phyloP scores from a whole-genome alignment of 2,888 invertebrate species.

The Hirtodrosophila alboralis region DNA sequence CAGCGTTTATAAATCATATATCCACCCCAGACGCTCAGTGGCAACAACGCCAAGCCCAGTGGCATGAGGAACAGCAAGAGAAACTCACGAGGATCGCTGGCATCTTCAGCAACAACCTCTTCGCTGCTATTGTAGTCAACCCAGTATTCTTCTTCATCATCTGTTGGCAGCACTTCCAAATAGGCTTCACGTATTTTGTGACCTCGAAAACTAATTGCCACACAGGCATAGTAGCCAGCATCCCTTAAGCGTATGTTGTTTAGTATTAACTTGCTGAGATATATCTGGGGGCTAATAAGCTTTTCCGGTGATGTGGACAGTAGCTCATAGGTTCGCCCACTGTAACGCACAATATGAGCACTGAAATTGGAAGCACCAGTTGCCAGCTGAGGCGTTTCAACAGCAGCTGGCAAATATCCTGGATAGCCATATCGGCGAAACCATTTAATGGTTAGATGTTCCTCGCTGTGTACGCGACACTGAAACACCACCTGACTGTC shows the following conservation, averaged over 20 bases:
- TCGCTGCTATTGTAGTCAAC: slow-evolving; percentile 63
- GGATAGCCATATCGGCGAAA: slow-evolving; percentile 69
- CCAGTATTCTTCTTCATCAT: slow-evolving; percentile 72
- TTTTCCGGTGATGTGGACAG: slow-evolving; percentile 79
- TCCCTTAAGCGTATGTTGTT: slow-evolving; percentile 76
- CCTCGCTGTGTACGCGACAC: slow-evolving; percentile 82
- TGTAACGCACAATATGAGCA: slow-evolving; percentile 75
- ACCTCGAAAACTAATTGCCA: slow-evolving; percentile 82
- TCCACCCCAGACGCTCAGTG: slow-evolving; percentile 81
- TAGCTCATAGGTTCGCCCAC: slow-evolving; percentile 81
- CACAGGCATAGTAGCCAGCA: slow-evolving; percentile 82
- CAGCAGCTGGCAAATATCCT: slow-evolving; percentile 12
- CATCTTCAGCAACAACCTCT: slow-evolving; percentile 41
- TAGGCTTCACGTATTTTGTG: slow-evolving; percentile 81
- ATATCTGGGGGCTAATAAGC: slow-evolving; percentile 76
- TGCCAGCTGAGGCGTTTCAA: slow-evolving; percentile 26
- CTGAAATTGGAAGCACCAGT: slow-evolving; percentile 65
- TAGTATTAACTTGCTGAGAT: slow-evolving; percentile 82
- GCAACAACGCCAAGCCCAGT: slow-evolving; percentile 79
- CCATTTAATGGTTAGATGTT: slow-evolving; percentile 82
- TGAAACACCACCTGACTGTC: slow-evolving; percentile 81
- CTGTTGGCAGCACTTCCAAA: slow-evolving; percentile 62
- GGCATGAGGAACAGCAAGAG: slow-evolving; percentile 82
- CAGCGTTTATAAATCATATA: slow-evolving; percentile 74
- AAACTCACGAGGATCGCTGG: slow-evolving; percentile 75